Evolutionary conservation across 2,888 invertebrate genomes (phyloP).

Genomic region (Neocrepidodera transversa): DNA sequence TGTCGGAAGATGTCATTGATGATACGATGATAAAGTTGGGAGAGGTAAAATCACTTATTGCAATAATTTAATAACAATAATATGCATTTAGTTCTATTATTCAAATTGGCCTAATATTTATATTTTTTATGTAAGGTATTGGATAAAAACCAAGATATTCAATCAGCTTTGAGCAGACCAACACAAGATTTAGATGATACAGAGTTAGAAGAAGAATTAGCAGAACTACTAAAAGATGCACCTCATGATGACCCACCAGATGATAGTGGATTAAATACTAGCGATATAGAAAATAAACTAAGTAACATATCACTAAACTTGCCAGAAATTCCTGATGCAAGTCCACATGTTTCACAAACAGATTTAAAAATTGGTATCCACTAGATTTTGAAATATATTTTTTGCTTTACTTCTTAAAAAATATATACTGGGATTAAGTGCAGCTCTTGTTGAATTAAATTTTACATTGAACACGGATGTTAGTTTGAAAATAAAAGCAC

Average conservation of each 20-base stretch:
- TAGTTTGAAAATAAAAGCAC: too few relatives aligned
- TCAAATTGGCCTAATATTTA: background rate
- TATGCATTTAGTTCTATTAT: too few relatives aligned
- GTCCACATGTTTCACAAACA: slow-evolving; percentile 37
- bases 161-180: slow-evolving; percentile 63
- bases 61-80: slow-evolving; percentile 4
- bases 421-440: too few relatives aligned
- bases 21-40: slow-evolving; percentile 77
- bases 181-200: slow-evolving; percentile 64
- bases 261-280: slow-evolving; percentile 41
- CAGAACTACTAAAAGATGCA: slow-evolving; percentile 65
- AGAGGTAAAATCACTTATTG: slow-evolving; percentile 63
- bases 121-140: slow-evolving; percentile 61
- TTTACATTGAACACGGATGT: too few relatives aligned
- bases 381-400: too few relatives aligned
- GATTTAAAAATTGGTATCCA: slow-evolving; percentile 16
- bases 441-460: too few relatives aligned
- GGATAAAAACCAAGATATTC: slow-evolving; percentile 66
- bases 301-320: slow-evolving; percentile 47
- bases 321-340: slow-evolving; percentile 48
- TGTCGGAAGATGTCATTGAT: slow-evolving; percentile 73
- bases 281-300: slow-evolving; percentile 46
- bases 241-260: slow-evolving; percentile 41
- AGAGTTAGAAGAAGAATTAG: slow-evolving; percentile 75
- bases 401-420: background rate